These are phyloP conservation scores for Schizaphis graminum DNA, from an alignment of 2,888 invertebrate genomes.

Conservation along the genomic window DNA sequence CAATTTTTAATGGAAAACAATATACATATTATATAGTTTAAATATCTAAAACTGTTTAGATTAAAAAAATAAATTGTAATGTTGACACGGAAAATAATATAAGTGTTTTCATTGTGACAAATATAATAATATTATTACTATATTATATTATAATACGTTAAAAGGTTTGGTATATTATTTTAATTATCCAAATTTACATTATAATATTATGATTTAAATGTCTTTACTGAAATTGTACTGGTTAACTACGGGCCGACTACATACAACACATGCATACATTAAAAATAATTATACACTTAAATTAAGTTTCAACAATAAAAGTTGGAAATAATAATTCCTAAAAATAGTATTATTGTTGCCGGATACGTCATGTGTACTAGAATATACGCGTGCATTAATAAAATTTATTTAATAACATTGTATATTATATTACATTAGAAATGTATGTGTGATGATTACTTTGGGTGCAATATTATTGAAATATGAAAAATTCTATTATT, in stretches of 20 bases:
- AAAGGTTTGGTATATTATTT: not conserved
- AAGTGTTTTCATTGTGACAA: not conserved
- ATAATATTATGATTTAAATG: not conserved
- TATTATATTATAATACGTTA: not conserved
- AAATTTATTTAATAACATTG: constrained; percentile 17
- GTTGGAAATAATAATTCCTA: constrained; percentile 17
- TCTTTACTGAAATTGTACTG: not conserved
- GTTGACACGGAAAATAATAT: constrained; percentile 2
- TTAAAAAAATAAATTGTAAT: constrained; percentile 59
- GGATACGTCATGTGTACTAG: not conserved
- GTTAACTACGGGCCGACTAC: not conserved
- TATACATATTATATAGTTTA: not conserved
- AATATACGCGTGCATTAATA: constrained; percentile 37
- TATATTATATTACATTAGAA: constrained; percentile 27
- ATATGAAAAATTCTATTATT: constrained; percentile 53
- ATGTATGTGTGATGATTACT: not conserved
- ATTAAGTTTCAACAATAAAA: constrained; percentile 1
- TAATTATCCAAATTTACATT: not conserved
- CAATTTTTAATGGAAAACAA: constrained; percentile 52
- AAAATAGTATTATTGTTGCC: not conserved
- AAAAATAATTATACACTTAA: constrained; percentile 18
- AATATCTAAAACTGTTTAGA: constrained; percentile 43
- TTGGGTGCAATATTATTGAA: constrained; percentile 47
- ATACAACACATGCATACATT: not conserved
- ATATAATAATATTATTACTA: constrained; percentile 1